Evolutionary conservation across 2,888 invertebrate species (phyloP).

Genomic region (Epiblema foenella): DNA sequence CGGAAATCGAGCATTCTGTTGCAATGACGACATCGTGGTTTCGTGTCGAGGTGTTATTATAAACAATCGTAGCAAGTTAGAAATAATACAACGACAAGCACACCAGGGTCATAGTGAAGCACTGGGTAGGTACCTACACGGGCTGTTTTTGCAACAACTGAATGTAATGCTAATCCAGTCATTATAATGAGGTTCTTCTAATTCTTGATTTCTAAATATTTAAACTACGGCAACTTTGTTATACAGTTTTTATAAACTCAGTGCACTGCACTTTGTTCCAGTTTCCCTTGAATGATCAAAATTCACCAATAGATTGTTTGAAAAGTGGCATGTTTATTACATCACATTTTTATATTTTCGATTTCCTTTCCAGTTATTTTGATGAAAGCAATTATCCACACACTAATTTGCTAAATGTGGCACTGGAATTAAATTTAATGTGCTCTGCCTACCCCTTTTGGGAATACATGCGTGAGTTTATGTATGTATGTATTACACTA

Average conservation of each 20-base stretch:
- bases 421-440: too few relatives aligned
- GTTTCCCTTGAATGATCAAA: background rate
- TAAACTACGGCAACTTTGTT: too few relatives aligned
- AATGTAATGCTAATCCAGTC: constrained; percentile 42
- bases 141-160: constrained; percentile 26
- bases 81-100: constrained; percentile 38
- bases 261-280: background rate
- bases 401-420: too few relatives aligned
- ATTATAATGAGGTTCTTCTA: constrained; percentile 12
- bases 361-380: background rate
- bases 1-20: constrained; percentile 23
- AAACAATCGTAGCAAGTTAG: constrained; percentile 41
- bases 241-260: background rate
- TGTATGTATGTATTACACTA: background rate
- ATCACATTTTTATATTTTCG: background rate
- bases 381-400: background rate
- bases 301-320: background rate
- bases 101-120: constrained; percentile 24
- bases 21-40: constrained; percentile 29
- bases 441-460: too few relatives aligned
- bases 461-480: too few relatives aligned
- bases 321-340: background rate
- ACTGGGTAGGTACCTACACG: constrained; percentile 21
- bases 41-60: constrained; percentile 38
- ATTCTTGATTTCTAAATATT: too few relatives aligned